Conservation (phyloP, 2,888 invertebrate species). For the Netelia fuscicornis region DNA sequence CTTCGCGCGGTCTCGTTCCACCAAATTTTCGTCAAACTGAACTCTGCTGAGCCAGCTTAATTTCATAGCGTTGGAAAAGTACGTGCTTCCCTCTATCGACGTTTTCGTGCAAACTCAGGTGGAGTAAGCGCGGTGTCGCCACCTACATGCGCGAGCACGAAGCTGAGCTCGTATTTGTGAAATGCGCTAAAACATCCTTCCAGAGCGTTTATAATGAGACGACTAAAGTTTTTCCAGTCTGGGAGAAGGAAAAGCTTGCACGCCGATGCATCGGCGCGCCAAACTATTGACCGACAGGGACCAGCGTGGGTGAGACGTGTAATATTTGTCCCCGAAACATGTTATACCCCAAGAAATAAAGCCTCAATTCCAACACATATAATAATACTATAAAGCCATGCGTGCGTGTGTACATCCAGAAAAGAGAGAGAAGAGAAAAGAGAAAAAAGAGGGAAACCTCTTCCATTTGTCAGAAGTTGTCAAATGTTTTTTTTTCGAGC, state of each 20-base stretch:
- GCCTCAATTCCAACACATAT: conserved; percentile 18
- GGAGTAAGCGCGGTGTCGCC: neutral
- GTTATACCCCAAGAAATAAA: conserved; percentile 40
- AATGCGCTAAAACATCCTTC: conserved; percentile 39
- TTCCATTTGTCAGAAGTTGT: conserved; percentile 77
- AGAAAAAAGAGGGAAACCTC: conserved; percentile 50
- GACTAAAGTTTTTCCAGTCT: conserved; percentile 42
- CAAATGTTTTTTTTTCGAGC: conserved; percentile 71
- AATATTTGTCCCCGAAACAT: conserved; percentile 51
- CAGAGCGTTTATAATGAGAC: conserved; percentile 2
- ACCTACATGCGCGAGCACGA: neutral
- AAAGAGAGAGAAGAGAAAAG: neutral
- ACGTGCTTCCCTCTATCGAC: conserved; percentile 25
- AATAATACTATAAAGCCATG: conserved; percentile 44
- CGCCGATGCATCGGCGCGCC: neutral
- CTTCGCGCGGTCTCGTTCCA: neutral
- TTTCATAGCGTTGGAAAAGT: conserved; percentile 54
- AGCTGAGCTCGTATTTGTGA: conserved; percentile 11
- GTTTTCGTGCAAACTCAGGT: neutral
- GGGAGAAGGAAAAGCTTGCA: neutral
- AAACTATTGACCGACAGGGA: conserved; percentile 37
- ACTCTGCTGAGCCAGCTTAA: conserved; percentile 53
- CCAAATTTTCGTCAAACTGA: conserved; percentile 22
- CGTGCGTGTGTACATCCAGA: conserved; percentile 55
- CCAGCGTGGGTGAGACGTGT: conserved; percentile 14